Base-by-base conservation (phyloP, 2,113 vertebrate genomes). In the Theropithecus gelada region DNA sequence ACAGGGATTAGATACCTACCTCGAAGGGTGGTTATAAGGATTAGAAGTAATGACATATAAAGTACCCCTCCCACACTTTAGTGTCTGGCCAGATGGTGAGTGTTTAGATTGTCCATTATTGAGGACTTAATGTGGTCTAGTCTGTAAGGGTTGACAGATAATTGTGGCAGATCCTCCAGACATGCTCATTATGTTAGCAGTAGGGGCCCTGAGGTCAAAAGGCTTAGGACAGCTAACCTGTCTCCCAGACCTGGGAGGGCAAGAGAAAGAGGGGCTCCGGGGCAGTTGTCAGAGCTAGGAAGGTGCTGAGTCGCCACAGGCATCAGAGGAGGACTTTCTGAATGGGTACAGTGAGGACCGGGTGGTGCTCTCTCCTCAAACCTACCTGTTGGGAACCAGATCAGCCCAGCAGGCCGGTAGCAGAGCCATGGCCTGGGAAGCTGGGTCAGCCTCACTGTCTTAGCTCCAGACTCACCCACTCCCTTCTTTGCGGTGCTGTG, bases 1-100 rank as follows among this genome's bases (percentile, higher is more conserved):
- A 73, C 48, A 38, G 27, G 59, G n/a, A 32, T 84, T 45, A 30
- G 25, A 64, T 25, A 81, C 38, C 17, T 38, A 45, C 40, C 40
- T 84, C 4, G 0, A 3, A 43, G 18, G 40, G 40, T 72, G 50
- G 14, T 55, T 48, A 5, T 35, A 40, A 91, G 68, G 64, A 45
- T 83, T 82, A 94, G 68, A 96, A 93, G 70, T 88, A 82, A 88
- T 61, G 43, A 70, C 20, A 16, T 57, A 23, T 45, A 45, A 95
- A 83, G 43, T 35, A 13, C 11, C 48, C 72, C 22, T 83, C 81
- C 27, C 3, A 72, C 79, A 38, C 2, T 20, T 55, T 50, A 55
- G 61, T 73, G n/a, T 70, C 70, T 38, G 22, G 13, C 88, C 57
- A 38, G 17, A 83, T 40, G 27, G 43, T 23, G 78, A 22, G 17